phyloP scores from a whole-genome alignment of 2,888 invertebrate species.

The Atethmia centrago region DNA sequence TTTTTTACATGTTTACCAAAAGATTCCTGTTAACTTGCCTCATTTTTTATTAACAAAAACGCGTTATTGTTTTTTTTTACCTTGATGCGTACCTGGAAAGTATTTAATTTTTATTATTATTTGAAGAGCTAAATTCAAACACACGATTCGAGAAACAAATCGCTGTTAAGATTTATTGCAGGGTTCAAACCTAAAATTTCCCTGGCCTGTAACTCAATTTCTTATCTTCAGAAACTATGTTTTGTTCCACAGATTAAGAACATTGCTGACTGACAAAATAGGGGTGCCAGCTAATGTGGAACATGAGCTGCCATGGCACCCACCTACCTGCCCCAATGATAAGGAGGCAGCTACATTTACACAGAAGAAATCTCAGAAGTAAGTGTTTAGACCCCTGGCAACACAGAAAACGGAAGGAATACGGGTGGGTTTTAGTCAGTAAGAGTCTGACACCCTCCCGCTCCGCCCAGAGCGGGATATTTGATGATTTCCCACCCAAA shows the following conservation, averaged over 20 bases:
- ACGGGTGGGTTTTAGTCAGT: too few relatives aligned
- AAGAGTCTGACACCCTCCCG: too few relatives aligned
- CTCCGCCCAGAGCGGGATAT: too few relatives aligned
- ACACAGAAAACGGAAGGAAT: too few relatives aligned
- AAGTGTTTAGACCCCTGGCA: too few relatives aligned
- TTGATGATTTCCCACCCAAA: too few relatives aligned
- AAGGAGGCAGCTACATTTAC: conserved; percentile 76
- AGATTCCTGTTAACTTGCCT: too few relatives aligned
- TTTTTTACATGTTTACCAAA: too few relatives aligned
- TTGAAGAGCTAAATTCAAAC: neutral
- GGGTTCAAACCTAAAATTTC: neutral
- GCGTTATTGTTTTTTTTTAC: neutral
- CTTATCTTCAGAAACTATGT: neutral
- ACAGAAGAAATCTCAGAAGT: conserved; percentile 81
- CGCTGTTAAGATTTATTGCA: neutral
- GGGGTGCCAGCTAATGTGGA: conserved; percentile 91
- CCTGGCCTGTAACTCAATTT: neutral
- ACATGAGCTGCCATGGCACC: conserved; percentile 94
- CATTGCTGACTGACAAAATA: conserved; percentile 91
- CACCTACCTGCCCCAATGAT: conserved; percentile 91
- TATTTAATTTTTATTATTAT: too few relatives aligned
- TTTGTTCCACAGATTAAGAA: conserved; percentile 80
- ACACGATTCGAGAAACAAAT: neutral
- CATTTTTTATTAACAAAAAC: too few relatives aligned
- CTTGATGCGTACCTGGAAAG: neutral